Evolutionary conservation across 35 echinoderm and acorn worm genomes (phyloP), one percentile per base, ranked within the genome.

Genomic region (Anneissia japonica): DNA sequence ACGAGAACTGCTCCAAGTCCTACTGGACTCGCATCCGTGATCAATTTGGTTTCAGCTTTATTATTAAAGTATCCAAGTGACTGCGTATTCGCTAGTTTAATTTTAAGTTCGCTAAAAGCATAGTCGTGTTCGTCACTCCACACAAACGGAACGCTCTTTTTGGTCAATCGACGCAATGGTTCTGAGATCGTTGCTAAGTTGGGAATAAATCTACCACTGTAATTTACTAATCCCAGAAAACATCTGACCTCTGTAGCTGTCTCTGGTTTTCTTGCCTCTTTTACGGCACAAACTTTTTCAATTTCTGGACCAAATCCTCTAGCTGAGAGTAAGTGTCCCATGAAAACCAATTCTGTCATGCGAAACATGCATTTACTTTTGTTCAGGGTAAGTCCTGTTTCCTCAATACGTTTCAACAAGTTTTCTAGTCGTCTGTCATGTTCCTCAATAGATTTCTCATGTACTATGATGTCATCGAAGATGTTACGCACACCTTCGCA

Each of bases 401-500:
- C 82, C 30, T 78, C 39, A 19, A 93, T 31, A 35, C 77, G 86
- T 5, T 46, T 21, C 14, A 81, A 31, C 13, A 46, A 77, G 28
- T 89, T 93, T 17, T 32, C 21, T 28, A 93, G 77, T 74, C 92
- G 37, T 77, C 77, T 72, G 38, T 76, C 64, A 90, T 93, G 88
- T 41, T 90, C 84, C 31, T 41, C 37, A 32, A 81, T 38, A 29
- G 74, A 36, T 35, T 34, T 32, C 4, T 79, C 88, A 84, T 79
- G 76, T 28, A 90, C 84, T 1, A 94, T 82, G 51, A 94, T 94
- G 34, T 91, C 89, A 36, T 91, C 83, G 4, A 76, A 91, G 85
- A 86, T 91, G 89, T 91, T 86, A 41, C 55, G 39, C 40, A 39
- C 84, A 16, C 89, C 84, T 1, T 91, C 84, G 72, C 89, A 86